These are phyloP conservation scores for Rafetus swinhoei DNA, from an alignment of 2,113 vertebrate genomes.

Conservation along the genomic window DNA sequence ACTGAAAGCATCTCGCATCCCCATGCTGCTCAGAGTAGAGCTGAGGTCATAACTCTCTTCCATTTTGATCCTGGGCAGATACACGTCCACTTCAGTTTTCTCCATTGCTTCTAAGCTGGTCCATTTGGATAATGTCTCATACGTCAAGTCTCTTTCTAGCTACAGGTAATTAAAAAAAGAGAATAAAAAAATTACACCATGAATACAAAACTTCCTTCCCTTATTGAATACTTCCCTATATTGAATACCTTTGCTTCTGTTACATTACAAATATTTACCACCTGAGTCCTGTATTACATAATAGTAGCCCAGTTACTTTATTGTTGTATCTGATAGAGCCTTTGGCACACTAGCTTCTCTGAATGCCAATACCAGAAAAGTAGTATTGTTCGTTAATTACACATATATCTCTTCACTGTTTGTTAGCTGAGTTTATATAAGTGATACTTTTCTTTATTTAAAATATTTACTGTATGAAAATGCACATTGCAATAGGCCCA, in stretches of 20 bases:
- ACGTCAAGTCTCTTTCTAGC: conserved; percentile 84
- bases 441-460: background rate
- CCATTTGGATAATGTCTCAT: conserved; percentile 85
- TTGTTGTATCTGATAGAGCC: background rate
- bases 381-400: background rate
- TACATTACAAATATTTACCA: background rate
- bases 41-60: conserved; percentile 84
- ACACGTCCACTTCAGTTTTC: conserved; percentile 72
- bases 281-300: background rate
- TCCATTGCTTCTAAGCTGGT: conserved; percentile 81
- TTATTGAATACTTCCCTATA: no score
- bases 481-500: background rate
- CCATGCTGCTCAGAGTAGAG: conserved; percentile 79
- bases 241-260: no score
- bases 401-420: background rate
- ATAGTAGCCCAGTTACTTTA: background rate
- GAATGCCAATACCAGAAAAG: background rate
- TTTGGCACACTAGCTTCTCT: background rate
- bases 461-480: background rate
- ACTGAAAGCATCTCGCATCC: conserved; percentile 79
- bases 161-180: conserved; percentile 66
- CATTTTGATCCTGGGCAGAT: conserved; percentile 85
- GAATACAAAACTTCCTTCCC: background rate
- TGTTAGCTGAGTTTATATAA: background rate
- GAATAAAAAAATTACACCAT: background rate